Conservation (phyloP, 2,888 invertebrate species). For the Metellina segmentata region DNA sequence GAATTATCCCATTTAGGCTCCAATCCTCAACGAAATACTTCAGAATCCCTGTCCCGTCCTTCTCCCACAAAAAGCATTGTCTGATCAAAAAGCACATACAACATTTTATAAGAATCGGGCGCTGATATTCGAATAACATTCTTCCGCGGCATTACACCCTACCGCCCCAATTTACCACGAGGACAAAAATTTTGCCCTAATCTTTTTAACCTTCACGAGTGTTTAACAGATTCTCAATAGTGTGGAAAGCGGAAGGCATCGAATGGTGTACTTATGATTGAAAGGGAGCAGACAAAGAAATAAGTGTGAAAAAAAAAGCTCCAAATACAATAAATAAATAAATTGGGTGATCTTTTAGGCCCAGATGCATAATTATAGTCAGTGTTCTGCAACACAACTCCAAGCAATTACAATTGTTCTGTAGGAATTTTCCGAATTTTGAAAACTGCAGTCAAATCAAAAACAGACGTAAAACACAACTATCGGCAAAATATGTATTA, state of each 20-base stretch:
- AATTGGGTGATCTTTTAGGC: constrained; percentile 31
- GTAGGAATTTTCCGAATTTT: too few species aligned
- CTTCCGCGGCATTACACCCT: neutral
- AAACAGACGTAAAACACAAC: too few species aligned
- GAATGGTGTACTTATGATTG: neutral
- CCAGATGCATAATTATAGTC: too few species aligned
- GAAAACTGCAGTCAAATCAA: too few species aligned
- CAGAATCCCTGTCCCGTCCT: neutral
- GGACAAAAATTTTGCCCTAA: constrained; percentile 29
- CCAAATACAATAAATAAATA: constrained; percentile 39
- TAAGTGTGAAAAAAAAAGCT: constrained; percentile 41
- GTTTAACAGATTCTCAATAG: neutral
- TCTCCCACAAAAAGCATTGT: neutral
- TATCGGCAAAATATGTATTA: too few species aligned
- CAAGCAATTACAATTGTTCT: too few species aligned
- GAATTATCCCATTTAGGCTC: neutral
- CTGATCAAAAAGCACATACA: neutral
- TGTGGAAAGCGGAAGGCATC: neutral
- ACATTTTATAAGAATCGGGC: neutral
- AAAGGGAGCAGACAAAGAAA: neutral
- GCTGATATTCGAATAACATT: neutral
- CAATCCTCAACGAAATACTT: neutral
- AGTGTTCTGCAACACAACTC: too few species aligned
- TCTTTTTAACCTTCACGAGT: constrained; percentile 2
- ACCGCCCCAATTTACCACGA: neutral